Conservation (phyloP, 2,113 vertebrate genomes). For the Callaeas wilsoni region DNA sequence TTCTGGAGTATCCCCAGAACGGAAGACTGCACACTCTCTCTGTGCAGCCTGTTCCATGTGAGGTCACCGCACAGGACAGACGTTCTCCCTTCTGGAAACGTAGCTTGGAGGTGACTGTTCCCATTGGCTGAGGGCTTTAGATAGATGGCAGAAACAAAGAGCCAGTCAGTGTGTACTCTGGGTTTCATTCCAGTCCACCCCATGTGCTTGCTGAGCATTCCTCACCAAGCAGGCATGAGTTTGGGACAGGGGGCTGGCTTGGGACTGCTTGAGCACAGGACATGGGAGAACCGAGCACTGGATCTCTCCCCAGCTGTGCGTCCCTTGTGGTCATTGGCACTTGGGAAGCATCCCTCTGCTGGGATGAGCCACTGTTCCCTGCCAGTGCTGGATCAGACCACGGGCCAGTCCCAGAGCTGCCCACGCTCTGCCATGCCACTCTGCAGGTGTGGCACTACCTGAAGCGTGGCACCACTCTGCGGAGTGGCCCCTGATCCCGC, state of each 20-base stretch:
- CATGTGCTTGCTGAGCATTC: background rate
- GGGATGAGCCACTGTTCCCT: background rate
- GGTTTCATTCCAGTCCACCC: background rate
- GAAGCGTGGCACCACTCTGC: too few species aligned
- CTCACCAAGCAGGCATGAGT: background rate
- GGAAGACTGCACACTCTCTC: background rate
- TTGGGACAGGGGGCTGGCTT: background rate
- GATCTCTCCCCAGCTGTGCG: background rate
- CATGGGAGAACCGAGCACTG: accelerated
- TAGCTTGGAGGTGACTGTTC: background rate
- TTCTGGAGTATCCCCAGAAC: background rate
- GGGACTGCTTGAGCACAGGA: background rate
- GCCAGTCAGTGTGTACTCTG: too few species aligned
- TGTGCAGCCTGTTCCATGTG: background rate
- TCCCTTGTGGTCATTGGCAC: background rate
- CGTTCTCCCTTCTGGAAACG: background rate
- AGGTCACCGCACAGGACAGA: background rate
- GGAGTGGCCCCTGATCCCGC: accelerated
- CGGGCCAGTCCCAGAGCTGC: background rate
- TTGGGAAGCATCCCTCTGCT: background rate
- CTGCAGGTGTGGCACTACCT: accelerated
- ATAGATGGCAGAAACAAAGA: background rate
- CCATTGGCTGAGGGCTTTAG: background rate
- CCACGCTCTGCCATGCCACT: accelerated
- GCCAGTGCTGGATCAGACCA: accelerated